A percentile compares a stretch with the other conserved stretches of the same genome.
These are phyloP conservation scores for Cordylochernes scorpioides DNA, from an alignment of 2,888 invertebrate species.

Conservation along the genomic window DNA sequence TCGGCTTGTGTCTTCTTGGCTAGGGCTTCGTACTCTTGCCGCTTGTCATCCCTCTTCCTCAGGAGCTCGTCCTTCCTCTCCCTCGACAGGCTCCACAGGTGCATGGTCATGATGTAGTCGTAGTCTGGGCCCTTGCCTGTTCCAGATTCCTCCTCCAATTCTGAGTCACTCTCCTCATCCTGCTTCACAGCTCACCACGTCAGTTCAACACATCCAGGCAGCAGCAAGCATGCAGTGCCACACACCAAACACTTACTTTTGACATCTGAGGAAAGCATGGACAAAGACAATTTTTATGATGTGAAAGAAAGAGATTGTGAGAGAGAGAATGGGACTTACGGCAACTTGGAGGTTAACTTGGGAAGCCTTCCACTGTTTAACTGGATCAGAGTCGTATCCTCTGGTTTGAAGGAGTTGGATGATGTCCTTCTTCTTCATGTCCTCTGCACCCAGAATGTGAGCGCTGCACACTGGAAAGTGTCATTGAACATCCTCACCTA, in stretches of 20 bases:
- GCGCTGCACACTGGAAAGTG: too few relatives aligned
- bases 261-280: too few relatives aligned
- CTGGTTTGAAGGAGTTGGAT: conserved; percentile 52
- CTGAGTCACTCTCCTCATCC: conserved; percentile 16
- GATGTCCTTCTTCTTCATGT: conserved; percentile 39
- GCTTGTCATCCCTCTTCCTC: conserved; percentile 52
- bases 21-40: conserved; percentile 3
- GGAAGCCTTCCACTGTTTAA: conserved; percentile 36
- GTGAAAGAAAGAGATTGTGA: too few relatives aligned
- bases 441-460: too few relatives aligned
- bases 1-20: conserved; percentile 38
- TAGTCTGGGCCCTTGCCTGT: conserved; percentile 33
- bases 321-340: too few relatives aligned
- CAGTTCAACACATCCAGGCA: conserved; percentile 19
- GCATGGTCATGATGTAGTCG: conserved; percentile 82
- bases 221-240: too few relatives aligned
- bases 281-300: too few relatives aligned
- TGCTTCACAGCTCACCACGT: conserved; percentile 30
- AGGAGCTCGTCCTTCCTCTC: conserved; percentile 65
- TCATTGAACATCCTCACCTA: conserved; percentile 82
- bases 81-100: conserved; percentile 74
- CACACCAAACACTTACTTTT: too few relatives aligned
- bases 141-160: conserved; percentile 18
- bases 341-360: too few relatives aligned
- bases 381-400: conserved; percentile 36